Base-by-base conservation (phyloP, 1,140 invertebrate genomes). In the Drosophila auraria region DNA sequence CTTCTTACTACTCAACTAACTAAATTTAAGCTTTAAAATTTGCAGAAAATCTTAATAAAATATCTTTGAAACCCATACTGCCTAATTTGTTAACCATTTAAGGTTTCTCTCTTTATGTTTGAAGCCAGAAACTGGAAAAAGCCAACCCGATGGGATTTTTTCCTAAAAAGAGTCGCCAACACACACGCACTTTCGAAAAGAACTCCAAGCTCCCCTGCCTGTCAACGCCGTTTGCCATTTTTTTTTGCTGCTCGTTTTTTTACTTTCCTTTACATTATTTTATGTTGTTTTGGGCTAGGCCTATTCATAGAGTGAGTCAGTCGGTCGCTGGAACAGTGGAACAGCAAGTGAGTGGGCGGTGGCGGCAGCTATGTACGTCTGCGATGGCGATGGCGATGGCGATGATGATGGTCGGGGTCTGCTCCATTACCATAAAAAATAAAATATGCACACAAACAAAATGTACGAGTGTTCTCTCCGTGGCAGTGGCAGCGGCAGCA, bases 221-320 rank as follows among this genome's bases (percentile, higher is more conserved):
- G 80, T 82, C 75, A 82, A 58, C 80, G 60, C 56, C 42, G 58
- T 50, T 80, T 76, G 70, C 71, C 71, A 76, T 83, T 80, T 80
- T 58, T 58, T 53, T 49, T 36, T 44, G 66, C 30, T 69, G 20
- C 53, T 54, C 54, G 25, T 64, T 65, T 40, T 20, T 36, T 36
- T 33, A 36, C 11, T 36, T 36, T 62, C n/a, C 27, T 65, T 33
- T 27, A 42, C 66, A 70, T 70, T 70, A 70, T 70, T 70, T 65
- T 50, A 44, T 54, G 64, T 63, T 59, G 49, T 83, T 79, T 73
- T 80, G 45, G 70, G 61, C 70, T 62, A 77, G 81, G 82, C 72
- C 65, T 83, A 76, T 83, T 72, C 57, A 66, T 58, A 61, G 72
- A 80, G 66, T 83, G 77, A 80, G 57, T 80, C 70, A 80, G 78